A percentile compares a stretch with the other conserved stretches of the same genome.
These are phyloP conservation scores for Willisornis vidua DNA, from an alignment of 2,113 vertebrate species.

Conservation along the genomic window DNA sequence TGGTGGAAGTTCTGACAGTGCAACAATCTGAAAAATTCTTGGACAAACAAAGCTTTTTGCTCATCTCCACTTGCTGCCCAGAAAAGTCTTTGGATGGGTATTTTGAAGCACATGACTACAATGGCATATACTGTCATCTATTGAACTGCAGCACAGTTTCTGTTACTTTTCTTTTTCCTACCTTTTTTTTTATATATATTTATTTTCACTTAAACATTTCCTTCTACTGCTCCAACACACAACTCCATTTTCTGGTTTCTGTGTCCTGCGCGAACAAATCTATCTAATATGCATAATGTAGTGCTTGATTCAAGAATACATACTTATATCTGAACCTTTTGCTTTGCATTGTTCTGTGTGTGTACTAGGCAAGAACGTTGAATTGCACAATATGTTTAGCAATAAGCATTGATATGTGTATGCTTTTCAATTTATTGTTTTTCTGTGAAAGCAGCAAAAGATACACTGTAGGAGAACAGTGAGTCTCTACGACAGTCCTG, in stretches of 20 bases:
- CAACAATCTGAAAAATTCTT: not conserved
- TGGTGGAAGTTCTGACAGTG: not conserved
- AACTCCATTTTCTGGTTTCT: not conserved
- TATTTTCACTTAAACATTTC: not conserved
- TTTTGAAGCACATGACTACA: not conserved
- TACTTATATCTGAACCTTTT: not conserved
- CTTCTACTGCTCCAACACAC: not conserved
- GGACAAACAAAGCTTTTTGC: not conserved
- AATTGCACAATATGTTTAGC: not conserved
- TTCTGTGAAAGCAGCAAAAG: not conserved
- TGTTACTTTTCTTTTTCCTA: not conserved
- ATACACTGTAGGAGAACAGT: not conserved
- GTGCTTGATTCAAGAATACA: not conserved
- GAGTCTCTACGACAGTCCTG: not conserved
- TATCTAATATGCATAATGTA: not conserved
- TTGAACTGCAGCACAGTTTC: not conserved
- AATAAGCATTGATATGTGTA: not conserved
- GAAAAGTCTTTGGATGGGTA: not conserved
- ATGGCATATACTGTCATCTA: not conserved
- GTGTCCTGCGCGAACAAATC: not conserved
- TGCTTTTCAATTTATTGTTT: not conserved
- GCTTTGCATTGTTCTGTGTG: not conserved
- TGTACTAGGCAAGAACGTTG: not conserved
- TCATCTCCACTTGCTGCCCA: not conserved
- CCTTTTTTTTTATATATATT: not conserved